These are phyloP conservation scores for Onychorhynchus coronatus DNA, from an alignment of 2,113 vertebrate species.

Conservation along the genomic window DNA sequence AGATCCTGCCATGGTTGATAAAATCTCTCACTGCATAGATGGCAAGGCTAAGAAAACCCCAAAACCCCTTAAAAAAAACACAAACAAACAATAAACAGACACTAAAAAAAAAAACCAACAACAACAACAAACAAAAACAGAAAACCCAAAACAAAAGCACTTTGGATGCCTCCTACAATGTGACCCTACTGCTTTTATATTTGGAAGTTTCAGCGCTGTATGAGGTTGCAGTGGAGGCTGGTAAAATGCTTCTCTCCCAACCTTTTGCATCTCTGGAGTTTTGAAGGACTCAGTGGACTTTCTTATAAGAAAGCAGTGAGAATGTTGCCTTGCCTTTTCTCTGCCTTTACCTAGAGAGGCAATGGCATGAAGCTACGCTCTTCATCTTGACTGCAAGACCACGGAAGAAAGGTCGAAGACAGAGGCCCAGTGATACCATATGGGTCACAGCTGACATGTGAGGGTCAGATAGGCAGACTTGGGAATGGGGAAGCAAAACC, in stretches of 20 bases:
- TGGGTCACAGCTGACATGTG: not conserved
- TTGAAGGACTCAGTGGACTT: not conserved
- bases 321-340: not conserved
- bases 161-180: not conserved
- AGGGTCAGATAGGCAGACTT: not conserved
- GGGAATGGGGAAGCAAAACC: not conserved
- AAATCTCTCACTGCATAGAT: not conserved
- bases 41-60: not conserved
- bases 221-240: not conserved
- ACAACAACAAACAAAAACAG: too few species aligned
- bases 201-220: not conserved
- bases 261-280: not conserved
- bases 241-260: not conserved
- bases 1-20: not conserved
- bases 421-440: accelerated
- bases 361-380: not conserved
- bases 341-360: not conserved
- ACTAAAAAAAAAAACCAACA: not conserved
- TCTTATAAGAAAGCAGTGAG: not conserved
- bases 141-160: not conserved
- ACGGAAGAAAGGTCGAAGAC: not conserved
- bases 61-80: not conserved
- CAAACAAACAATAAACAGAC: not conserved
- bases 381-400: not conserved
- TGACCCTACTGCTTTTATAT: not conserved